A percentile compares a stretch with the other conserved stretches of the same genome.
These are phyloP conservation scores for Callosobruchus maculatus DNA, from an alignment of 2,888 invertebrate species.

Conservation along the genomic window DNA sequence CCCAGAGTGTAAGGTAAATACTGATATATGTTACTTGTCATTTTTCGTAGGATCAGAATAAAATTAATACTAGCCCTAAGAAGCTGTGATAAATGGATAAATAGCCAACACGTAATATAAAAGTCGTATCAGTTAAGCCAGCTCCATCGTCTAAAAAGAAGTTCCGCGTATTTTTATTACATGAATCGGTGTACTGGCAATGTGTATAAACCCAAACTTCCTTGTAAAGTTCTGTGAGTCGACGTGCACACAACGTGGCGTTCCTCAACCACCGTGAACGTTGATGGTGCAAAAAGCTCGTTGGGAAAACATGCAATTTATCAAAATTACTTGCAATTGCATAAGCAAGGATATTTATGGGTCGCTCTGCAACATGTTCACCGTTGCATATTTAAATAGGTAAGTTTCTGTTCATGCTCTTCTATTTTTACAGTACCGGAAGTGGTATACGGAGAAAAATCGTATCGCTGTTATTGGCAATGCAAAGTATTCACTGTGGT, in stretches of 20 bases:
- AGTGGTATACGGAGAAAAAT: not conserved
- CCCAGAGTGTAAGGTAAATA: too few relatives aligned
- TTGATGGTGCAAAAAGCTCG: not conserved
- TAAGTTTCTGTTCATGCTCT: not conserved
- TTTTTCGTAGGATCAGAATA: too few relatives aligned
- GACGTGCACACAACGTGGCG: not conserved
- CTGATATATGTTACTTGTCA: too few relatives aligned
- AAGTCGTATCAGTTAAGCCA: too few relatives aligned
- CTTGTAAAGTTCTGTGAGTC: not conserved
- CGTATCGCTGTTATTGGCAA: not conserved
- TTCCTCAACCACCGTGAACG: not conserved
- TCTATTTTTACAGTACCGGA: not conserved
- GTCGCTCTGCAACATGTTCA: not conserved
- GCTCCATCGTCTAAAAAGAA: not conserved
- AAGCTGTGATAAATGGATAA: too few relatives aligned
- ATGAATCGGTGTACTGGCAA: not conserved
- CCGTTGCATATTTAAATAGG: not conserved
- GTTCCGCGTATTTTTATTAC: not conserved
- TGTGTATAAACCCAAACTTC: not conserved
- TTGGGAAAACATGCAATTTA: not conserved
- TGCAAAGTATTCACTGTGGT: too few relatives aligned
- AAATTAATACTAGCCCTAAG: too few relatives aligned
- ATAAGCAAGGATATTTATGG: conserved; percentile 1
- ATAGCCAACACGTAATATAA: too few relatives aligned
- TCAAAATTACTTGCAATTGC: conserved; percentile 3